A percentile compares a stretch with the other conserved stretches of the same genome.
Evolutionary conservation across 2,797 vertebrate genomes (phyloP).

Genomic region (Scolopax bukidnonensis): DNA sequence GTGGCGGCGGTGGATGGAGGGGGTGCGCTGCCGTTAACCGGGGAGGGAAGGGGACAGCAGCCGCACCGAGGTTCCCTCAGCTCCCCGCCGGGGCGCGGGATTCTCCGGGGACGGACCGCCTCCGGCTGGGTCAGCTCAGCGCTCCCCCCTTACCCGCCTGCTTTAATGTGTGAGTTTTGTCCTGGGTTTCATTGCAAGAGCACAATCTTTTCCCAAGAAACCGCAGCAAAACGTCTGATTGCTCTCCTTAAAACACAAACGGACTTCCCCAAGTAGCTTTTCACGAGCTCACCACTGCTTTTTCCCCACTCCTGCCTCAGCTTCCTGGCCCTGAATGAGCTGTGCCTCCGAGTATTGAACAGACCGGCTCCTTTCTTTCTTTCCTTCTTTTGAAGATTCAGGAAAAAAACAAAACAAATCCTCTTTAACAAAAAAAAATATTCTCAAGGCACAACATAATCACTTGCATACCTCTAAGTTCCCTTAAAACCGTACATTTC

Average conservation of each 20-base stretch:
- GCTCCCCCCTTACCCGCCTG: no score
- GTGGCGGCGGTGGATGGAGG: not conserved
- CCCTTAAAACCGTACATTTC: not conserved
- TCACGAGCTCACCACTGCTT: not conserved
- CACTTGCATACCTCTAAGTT: not conserved
- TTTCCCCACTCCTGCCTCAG: not conserved
- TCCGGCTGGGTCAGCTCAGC: not conserved
- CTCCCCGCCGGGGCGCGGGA: no score
- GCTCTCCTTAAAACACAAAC: fast-evolving
- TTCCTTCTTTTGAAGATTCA: not conserved
- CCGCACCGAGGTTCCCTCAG: no score
- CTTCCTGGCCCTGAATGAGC: not conserved
- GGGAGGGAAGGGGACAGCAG: not conserved
- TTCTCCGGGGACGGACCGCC: fast-evolving
- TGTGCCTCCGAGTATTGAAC: not conserved
- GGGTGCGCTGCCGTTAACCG: not conserved
- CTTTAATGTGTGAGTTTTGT: fast-evolving
- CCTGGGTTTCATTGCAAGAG: not conserved
- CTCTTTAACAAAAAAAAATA: not conserved
- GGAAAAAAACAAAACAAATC: not conserved
- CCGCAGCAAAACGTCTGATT: fast-evolving
- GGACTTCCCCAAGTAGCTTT: not conserved
- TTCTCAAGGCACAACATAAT: not conserved
- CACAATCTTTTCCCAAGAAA: fast-evolving
- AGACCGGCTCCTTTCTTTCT: not conserved